Base-by-base conservation (phyloP, 2,797 vertebrate genomes). In the Alfaro cultratus region DNA sequence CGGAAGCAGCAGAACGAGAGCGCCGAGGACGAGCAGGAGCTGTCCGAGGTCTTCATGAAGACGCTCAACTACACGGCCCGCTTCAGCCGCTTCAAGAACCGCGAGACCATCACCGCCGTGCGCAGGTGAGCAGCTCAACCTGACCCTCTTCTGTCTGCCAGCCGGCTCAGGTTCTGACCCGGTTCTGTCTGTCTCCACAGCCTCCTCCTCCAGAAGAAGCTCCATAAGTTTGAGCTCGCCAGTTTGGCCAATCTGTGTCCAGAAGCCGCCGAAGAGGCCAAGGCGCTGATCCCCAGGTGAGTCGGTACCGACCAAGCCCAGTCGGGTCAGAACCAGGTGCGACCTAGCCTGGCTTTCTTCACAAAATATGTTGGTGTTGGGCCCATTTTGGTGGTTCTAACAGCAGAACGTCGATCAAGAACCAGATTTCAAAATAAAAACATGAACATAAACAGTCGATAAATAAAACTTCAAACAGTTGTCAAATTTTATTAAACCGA, bases 41-140 rank as follows among this genome's bases (percentile, higher is more conserved):
- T 99, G 12, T 98, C 97, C 0, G 98, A 98, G 71, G 98, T 99
- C 47, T 99, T 99, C 95, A 99, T 99, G 97, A 99, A 99, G 89
- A 99, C 98, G 0, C 81, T 99, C 15, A 99, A 98, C 94, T 99
- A 99, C 91, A 99, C 98, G 0, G 97, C 96, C 0, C 96, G 97
- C 0, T 99, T 99, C 94, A 99, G 98, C 92, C 97, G 98, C 82
- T 99, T 99, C 93, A 99, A 99, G 89, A 99, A 99, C 95, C 91
- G 98, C 0, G 98, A 99, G 88, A 99, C 98, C 83, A 99, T 99
- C 36, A 97, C 97, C 18, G 99, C 98, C 0, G 98, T 99, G 12
- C 97, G 98, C 74, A 99, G 98, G 98, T 97, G 73, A 1, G 1
- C 26, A 1, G 1, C 13, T n/a, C 29, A 0, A 10, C 5, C 8